A percentile compares a stretch with the other conserved stretches of the same genome.
Conservation (phyloP, 2,113 vertebrate genomes). For the Gasterosteus nipponicus region DNA sequence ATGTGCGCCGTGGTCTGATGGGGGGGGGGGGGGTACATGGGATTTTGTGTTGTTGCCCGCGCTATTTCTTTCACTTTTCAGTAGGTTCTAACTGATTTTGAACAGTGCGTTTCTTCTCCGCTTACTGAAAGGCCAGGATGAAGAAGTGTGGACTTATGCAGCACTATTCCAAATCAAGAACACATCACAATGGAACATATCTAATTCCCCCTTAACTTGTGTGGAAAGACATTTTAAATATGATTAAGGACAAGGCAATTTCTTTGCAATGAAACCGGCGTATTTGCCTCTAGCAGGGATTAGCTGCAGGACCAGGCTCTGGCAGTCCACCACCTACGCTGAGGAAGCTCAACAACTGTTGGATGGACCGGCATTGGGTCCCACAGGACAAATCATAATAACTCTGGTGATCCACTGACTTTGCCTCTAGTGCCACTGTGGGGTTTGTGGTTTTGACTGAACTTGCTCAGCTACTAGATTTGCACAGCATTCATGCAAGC, state of each 20-base stretch:
- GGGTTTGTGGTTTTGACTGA: slow-evolving; percentile 2
- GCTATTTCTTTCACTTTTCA: background rate
- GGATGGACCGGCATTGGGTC: background rate
- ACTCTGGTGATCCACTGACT: background rate
- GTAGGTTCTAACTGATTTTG: background rate
- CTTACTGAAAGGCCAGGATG: background rate
- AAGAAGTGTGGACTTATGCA: slow-evolving; percentile 1
- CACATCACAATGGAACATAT: background rate
- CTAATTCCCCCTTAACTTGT: background rate
- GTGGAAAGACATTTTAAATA: background rate
- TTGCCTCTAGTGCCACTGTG: background rate
- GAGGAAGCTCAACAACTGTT: background rate
- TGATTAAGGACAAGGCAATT: background rate
- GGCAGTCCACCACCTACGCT: background rate
- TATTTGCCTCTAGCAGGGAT: background rate
- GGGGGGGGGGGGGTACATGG: slow-evolving; percentile 9
- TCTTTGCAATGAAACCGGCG: background rate
- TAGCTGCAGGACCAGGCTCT: background rate
- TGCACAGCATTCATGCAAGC: background rate
- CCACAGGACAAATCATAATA: background rate
- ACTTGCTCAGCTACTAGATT: background rate
- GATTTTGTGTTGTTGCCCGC: slow-evolving; percentile 31
- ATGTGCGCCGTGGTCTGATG: slow-evolving; percentile 50
- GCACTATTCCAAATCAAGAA: background rate
- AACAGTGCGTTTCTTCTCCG: slow-evolving; percentile 4